A percentile compares a stretch with the other conserved stretches of the same genome.
Conservation (phyloP, 2,888 invertebrate species). For the Drosophila differens region DNA sequence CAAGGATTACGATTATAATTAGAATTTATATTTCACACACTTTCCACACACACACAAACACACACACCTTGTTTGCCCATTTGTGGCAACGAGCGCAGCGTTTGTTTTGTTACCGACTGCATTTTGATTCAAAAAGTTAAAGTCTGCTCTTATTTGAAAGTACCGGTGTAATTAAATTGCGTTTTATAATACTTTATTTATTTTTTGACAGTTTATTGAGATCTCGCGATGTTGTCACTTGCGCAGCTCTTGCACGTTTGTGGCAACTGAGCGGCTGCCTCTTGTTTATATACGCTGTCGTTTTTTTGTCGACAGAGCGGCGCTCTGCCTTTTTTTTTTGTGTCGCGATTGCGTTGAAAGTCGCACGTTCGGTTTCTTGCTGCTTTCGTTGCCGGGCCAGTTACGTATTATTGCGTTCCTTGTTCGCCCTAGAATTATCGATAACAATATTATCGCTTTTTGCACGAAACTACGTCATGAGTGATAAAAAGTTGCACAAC, state of each 20-base stretch:
- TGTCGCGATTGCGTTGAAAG: constrained; percentile 43
- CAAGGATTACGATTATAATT: neutral
- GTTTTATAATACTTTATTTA: constrained; percentile 8
- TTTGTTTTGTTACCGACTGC: constrained; percentile 76
- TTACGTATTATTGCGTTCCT: constrained; percentile 48
- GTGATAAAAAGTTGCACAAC: neutral
- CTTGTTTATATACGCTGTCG: constrained; percentile 39
- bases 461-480: constrained; percentile 6
- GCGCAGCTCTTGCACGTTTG: constrained; percentile 48
- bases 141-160: constrained; percentile 23
- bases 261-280: constrained; percentile 26
- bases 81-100: constrained; percentile 71
- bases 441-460: neutral
- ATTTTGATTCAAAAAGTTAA: constrained; percentile 40
- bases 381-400: constrained; percentile 16
- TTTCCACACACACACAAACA: constrained; percentile 38
- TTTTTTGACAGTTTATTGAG: constrained; percentile 11
- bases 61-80: constrained; percentile 77
- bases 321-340: constrained; percentile 28
- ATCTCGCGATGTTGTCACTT: constrained; percentile 45
- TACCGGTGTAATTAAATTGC: constrained; percentile 32
- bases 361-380: constrained; percentile 44
- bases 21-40: constrained; percentile 3
- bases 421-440: constrained; percentile 24
- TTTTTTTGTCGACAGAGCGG: constrained; percentile 13